phyloP scores from a whole-genome alignment of 1,140 invertebrate species.

The Drosophila azteca region DNA sequence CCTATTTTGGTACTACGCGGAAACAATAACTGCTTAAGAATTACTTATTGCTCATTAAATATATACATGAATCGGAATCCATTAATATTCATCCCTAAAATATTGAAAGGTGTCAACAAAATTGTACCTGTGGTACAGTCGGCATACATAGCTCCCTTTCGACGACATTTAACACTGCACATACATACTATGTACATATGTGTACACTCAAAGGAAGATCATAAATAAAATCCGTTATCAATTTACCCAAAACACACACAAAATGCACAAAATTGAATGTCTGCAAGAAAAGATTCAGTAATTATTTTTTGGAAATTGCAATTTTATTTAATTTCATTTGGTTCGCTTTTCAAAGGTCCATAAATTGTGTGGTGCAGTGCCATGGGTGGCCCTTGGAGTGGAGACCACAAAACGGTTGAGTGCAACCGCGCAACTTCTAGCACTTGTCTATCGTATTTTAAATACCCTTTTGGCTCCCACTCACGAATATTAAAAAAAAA shows the following conservation, averaged over 20 bases:
- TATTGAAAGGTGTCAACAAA: no score
- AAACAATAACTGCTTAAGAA: no score
- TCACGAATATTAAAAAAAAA: no score
- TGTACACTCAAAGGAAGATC: slow-evolving; percentile 31
- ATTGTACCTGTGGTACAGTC: no score
- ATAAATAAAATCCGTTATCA: slow-evolving; percentile 42
- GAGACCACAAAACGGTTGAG: slow-evolving; percentile 49
- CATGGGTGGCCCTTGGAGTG: slow-evolving; percentile 20
- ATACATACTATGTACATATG: no score
- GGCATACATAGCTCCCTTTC: no score
- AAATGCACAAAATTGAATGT: slow-evolving; percentile 5
- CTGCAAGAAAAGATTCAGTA: slow-evolving; percentile 36
- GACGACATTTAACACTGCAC: no score
- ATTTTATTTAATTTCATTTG: no score
- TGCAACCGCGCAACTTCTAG: slow-evolving; percentile 44
- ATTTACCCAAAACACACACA: neutral
- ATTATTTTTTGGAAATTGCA: slow-evolving; percentile 25
- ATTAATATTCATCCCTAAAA: no score
- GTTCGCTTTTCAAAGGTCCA: slow-evolving; percentile 21
- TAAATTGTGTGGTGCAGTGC: slow-evolving; percentile 30
- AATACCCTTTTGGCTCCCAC: slow-evolving; percentile 16
- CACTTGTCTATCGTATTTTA: slow-evolving; percentile 31
- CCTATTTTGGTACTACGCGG: no score
- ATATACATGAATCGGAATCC: no score
- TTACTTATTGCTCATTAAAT: no score